Evolutionary conservation across 2,113 vertebrate species (phyloP), one percentile per base, ranked within the genome.

Genomic region (Sceloporus undulatus): DNA sequence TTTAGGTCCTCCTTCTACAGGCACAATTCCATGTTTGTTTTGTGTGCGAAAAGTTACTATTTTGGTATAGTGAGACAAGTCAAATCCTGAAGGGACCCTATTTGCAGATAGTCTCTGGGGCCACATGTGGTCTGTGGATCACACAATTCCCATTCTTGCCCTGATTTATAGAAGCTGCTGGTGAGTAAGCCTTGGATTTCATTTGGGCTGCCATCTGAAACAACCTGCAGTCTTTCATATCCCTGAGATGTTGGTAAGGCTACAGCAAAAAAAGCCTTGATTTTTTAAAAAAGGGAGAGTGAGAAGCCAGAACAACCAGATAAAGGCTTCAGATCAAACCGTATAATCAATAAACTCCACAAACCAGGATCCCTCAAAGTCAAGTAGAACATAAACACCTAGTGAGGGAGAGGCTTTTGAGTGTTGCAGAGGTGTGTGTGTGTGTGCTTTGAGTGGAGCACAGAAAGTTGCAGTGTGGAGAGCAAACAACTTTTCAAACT

Each of bases 261-360:
- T 89, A 92, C 92, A 52, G 75, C 84, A 27, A 70, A 70, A 27
- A 23, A 10, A 13, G 10, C 14, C 10, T 13, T 16, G 14, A 13
- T 59, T 59, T 13, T 59, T 59, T 13, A 16, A 59, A 13, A 25
- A 21, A 68, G 18, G 25, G 19, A 68, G 66, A 23, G 66, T 0
- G 21, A 13, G 19, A 59, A 19, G 59, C 9, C 11, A 54, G 66
- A 25, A 42, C 40, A 56, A 34, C 42, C 62, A 79, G 85, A 91
- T 76, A 90, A 90, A 84, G 83, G 85, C 81, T 92, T 90, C 92
- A 91, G 83, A 91, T 94, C 93, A 92, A 93, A 92, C 70, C 66
- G 92, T 78, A 88, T 88, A 93, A 91, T 90, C 93, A 93, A 89
- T 94, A 93, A 93, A 94, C 89, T 90, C 93, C 83, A 90, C 90